phyloP scores from a whole-genome alignment of 2,797 vertebrate genomes.

The Erithacus rubecula region DNA sequence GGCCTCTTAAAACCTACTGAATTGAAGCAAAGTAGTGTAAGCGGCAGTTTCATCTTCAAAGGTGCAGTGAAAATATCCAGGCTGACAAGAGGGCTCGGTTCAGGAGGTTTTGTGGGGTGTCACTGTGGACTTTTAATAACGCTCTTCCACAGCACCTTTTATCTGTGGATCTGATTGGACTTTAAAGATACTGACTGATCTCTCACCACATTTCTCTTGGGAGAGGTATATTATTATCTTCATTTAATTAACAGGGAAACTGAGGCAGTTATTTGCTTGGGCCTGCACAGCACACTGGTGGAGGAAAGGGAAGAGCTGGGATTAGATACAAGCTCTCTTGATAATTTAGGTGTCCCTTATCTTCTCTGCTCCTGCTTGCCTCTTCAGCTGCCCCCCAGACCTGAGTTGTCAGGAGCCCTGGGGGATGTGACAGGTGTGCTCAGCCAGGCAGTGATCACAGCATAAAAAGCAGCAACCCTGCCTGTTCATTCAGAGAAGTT shows the following conservation, averaged over 20 bases:
- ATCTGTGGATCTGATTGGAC: neutral
- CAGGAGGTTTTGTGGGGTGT: conserved; percentile 49
- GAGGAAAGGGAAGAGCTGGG: neutral
- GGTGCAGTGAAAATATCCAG: conserved; percentile 63
- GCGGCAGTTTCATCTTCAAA: conserved; percentile 71
- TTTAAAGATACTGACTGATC: conserved; percentile 38
- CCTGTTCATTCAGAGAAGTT: neutral
- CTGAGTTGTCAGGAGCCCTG: neutral
- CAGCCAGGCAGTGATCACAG: neutral
- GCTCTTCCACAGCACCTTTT: conserved; percentile 7
- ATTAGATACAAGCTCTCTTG: neutral
- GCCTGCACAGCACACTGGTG: neutral
- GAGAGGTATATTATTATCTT: neutral
- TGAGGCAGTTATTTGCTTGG: conserved; percentile 15
- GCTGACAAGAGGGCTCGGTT: conserved; percentile 69
- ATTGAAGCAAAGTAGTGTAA: conserved; percentile 66
- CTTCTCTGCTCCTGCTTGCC: neutral
- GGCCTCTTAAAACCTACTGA: conserved; percentile 75
- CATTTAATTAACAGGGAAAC: conserved; percentile 44
- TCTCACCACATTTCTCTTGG: neutral
- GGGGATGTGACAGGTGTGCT: neutral
- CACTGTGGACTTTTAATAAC: conserved; percentile 31
- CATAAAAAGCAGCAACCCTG: neutral
- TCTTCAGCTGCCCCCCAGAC: neutral
- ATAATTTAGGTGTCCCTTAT: neutral